Percentiles rank a stretch among this genome's conserved stretches.
These are phyloP conservation scores for Ciconia stormi DNA, from an alignment of 2,113 vertebrate species.

Conservation along the genomic window DNA sequence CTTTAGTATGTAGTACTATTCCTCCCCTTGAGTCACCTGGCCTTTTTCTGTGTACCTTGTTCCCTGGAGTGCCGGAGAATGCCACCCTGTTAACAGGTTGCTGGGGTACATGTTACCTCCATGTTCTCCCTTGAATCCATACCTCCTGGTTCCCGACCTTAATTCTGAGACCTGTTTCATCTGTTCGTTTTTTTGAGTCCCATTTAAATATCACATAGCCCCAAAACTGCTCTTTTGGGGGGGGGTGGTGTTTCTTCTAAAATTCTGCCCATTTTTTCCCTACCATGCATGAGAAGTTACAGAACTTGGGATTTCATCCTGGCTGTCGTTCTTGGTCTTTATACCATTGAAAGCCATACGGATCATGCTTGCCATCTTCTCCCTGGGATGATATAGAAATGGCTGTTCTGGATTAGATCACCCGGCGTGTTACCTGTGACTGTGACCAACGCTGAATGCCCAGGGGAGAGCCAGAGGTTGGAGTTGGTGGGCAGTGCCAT, in stretches of 20 bases:
- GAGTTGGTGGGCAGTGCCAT: neutral
- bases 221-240: neutral
- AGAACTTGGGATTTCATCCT: neutral
- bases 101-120: neutral
- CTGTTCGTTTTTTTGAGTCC: neutral
- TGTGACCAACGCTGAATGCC: accelerated
- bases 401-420: neutral
- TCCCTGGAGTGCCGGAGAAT: neutral
- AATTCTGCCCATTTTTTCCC: neutral
- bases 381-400: neutral
- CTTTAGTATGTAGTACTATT: neutral
- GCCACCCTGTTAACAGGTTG: neutral
- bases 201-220: neutral
- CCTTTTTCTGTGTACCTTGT: neutral
- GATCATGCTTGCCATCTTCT: neutral
- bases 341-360: neutral
- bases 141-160: neutral
- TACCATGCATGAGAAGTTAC: neutral
- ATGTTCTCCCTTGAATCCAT: neutral
- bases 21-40: neutral
- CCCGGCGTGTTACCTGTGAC: accelerated
- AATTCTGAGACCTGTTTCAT: neutral
- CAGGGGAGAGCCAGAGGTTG: neutral
- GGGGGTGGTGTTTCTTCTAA: neutral
- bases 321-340: neutral